Evolutionary conservation across 2,888 invertebrate species (phyloP).

Genomic region (Brachyopa scutellaris): DNA sequence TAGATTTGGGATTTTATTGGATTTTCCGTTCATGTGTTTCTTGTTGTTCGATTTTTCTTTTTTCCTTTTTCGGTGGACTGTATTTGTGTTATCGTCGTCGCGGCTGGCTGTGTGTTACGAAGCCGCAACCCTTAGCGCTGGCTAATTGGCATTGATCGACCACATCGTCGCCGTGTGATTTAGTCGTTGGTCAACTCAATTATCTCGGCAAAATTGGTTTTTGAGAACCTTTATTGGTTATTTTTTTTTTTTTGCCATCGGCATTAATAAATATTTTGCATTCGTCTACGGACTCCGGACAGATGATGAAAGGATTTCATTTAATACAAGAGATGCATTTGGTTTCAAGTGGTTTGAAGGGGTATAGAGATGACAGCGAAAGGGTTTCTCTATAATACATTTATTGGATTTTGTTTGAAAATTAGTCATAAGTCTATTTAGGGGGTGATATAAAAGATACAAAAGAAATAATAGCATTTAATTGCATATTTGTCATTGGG

Average conservation of each 20-base stretch:
- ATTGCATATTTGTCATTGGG: not conserved
- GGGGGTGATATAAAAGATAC: not conserved
- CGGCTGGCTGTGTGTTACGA: slow-evolving; percentile 6
- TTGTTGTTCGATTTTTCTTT: slow-evolving; percentile 54
- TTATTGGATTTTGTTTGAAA: slow-evolving; percentile 36
- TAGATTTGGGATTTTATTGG: slow-evolving; percentile 71
- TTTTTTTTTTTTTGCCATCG: slow-evolving; percentile 21
- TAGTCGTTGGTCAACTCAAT: slow-evolving; percentile 63
- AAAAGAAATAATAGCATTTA: not conserved
- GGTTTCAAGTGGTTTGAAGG: slow-evolving; percentile 17
- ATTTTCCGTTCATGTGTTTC: slow-evolving; percentile 65
- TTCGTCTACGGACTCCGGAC: slow-evolving; percentile 4
- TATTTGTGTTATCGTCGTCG: slow-evolving; percentile 18
- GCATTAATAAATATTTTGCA: slow-evolving; percentile 52
- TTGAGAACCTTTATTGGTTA: slow-evolving; percentile 28
- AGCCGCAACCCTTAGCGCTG: slow-evolving; percentile 35
- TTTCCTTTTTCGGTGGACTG: not conserved
- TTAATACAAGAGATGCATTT: not conserved
- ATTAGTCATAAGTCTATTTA: not conserved
- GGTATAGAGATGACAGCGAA: not conserved
- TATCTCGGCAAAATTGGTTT: slow-evolving; percentile 67
- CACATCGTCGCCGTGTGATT: slow-evolving; percentile 55
- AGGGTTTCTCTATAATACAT: not conserved
- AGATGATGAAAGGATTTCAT: slow-evolving; percentile 30
- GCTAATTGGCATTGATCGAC: slow-evolving; percentile 70